Base-by-base conservation (phyloP, 2,888 invertebrate species). In the Nymphalis c-album region DNA sequence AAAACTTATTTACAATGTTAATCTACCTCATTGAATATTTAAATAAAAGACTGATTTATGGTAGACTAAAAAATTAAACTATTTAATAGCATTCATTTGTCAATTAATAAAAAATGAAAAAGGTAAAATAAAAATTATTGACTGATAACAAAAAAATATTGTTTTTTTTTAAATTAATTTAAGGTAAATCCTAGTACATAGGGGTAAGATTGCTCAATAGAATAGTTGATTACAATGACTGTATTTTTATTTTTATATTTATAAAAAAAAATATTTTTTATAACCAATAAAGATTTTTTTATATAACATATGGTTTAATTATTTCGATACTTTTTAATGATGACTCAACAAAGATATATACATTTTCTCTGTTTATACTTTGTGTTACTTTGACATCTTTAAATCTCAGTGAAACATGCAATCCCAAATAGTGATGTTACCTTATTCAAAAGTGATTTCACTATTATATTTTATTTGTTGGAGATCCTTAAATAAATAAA, bases 151-250 rank as follows among this genome's bases (percentile, higher is more conserved):
- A 13, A 13, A 40, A 40, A 10, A 13, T 8, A 2, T 8, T 13
- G 13, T 10, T 40, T 40, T 40, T 40, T 13, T 13, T 40, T 48
- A 6, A 48, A 20, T 18, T 18, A n/a, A 17, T 47, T 50, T 50
- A n/a, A 20, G 18, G 50, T 7, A 10, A 50, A 4, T 50, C 50
- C 50, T 47, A 17, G n/a, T 47, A 47, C 3, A 7, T 20, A 18
- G 18, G 10, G 20, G 13, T 22, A 58, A 64, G 48, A 63, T 57
- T 63, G 58, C 64, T 64, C 58, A 64, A 64, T 48, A 48, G 31
- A 26, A 31, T 55, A 31, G 26, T 31, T 10, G 16, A 53, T 26
- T 20, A 20, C 22, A 13, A 22, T 51, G 10, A 16, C 13, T 51
- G 18, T 20, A 22, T 51, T 51, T 53, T 55, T 17, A 40, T 10